Evolutionary conservation across 2,888 invertebrate species (phyloP).

Genomic region (Lasioglossum morio): DNA sequence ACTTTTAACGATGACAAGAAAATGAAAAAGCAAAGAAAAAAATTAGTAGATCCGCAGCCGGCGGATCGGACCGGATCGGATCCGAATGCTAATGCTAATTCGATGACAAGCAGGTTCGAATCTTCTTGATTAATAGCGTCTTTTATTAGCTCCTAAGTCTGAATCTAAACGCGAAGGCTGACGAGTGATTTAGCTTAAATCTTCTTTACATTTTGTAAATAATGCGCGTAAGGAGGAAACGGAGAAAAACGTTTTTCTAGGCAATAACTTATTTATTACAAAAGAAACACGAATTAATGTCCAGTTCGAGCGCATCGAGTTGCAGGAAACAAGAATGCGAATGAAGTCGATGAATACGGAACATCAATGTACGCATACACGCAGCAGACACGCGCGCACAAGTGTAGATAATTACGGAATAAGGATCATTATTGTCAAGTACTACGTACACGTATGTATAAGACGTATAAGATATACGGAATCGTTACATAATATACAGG

Average conservation of each 20-base stretch:
- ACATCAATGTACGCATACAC: slow-evolving; percentile 65
- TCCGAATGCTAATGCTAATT: slow-evolving; percentile 13
- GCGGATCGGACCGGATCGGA: slow-evolving; percentile 13
- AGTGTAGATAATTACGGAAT: slow-evolving; percentile 83
- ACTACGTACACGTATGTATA: slow-evolving; percentile 76
- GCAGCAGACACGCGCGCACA: slow-evolving; percentile 74
- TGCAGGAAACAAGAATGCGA: slow-evolving; percentile 21
- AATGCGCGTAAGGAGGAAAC: slow-evolving; percentile 58
- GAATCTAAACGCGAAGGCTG: slow-evolving; percentile 53
- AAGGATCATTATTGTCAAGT: slow-evolving; percentile 83
- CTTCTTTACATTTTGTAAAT: slow-evolving; percentile 80
- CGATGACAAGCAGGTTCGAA: slow-evolving; percentile 32
- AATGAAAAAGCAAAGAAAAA: background rate
- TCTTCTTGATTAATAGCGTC: slow-evolving; percentile 44
- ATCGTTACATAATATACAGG: slow-evolving; percentile 80
- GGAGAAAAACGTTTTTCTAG: slow-evolving; percentile 80
- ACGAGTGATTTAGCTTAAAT: slow-evolving; percentile 66
- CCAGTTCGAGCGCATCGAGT: slow-evolving; percentile 12
- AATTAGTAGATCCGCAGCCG: slow-evolving; percentile 14
- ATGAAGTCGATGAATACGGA: slow-evolving; percentile 46
- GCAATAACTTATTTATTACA: slow-evolving; percentile 82
- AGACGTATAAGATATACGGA: slow-evolving; percentile 56
- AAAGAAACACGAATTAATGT: slow-evolving; percentile 31
- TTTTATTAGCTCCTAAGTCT: slow-evolving; percentile 49
- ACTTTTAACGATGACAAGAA: slow-evolving; percentile 18